phyloP scores from a whole-genome alignment of 2,113 vertebrate genomes.

The Sclerurus mexicanus region DNA sequence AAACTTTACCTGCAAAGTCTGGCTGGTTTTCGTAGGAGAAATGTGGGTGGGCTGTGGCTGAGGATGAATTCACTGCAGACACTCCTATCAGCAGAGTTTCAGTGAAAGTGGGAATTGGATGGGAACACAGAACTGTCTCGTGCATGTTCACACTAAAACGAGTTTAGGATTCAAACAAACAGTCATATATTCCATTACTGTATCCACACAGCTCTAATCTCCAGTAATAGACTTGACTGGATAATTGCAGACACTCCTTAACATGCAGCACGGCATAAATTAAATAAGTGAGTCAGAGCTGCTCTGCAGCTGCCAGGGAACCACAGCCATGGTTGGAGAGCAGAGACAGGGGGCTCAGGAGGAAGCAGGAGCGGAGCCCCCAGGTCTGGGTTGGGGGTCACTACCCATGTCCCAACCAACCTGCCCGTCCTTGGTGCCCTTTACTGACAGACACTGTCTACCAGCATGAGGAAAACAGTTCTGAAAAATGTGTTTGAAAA shows the following conservation, averaged over 20 bases:
- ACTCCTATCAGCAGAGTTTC: rapidly evolving
- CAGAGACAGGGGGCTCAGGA: rapidly evolving
- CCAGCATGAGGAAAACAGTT: rapidly evolving
- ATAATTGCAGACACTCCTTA: background rate
- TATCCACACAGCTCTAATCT: background rate
- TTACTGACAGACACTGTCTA: rapidly evolving
- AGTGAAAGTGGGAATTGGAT: background rate
- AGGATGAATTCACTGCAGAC: rapidly evolving
- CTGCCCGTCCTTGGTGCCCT: background rate
- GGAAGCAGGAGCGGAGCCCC: rapidly evolving
- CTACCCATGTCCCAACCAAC: rapidly evolving
- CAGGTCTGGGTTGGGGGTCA: rapidly evolving
- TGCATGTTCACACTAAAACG: background rate
- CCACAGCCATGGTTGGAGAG: rapidly evolving
- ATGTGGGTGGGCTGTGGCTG: rapidly evolving
- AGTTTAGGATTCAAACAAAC: background rate
- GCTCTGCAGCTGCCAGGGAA: background rate
- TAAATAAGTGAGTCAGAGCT: background rate
- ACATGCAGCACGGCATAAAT: background rate
- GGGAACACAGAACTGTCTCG: background rate
- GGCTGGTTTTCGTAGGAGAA: rapidly evolving
- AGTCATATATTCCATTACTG: background rate
- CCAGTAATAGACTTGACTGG: background rate
- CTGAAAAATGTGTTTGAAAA: background rate
- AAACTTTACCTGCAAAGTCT: rapidly evolving